Conservation (phyloP, 2,888 invertebrate genomes). For the Microctonus brassicae region DNA sequence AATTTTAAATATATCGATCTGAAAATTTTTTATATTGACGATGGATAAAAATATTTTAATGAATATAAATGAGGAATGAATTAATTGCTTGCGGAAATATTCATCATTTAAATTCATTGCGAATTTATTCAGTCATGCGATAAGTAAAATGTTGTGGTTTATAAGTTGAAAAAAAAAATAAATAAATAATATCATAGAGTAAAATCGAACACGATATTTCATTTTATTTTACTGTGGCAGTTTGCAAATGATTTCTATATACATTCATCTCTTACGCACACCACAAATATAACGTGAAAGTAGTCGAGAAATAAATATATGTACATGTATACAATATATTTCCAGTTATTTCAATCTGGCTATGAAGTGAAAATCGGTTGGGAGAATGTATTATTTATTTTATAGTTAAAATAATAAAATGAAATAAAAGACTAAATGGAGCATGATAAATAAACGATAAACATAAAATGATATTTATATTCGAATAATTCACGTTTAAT, state of each 20-base stretch:
- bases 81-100: not conserved
- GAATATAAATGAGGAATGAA: not conserved
- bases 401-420: conserved; percentile 7
- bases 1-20: not conserved
- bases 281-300: conserved; percentile 39
- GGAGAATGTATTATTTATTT: conserved; percentile 14
- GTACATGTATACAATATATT: conserved; percentile 7
- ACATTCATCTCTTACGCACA: not conserved
- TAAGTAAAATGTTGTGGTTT: not conserved
- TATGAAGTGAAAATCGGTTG: conserved; percentile 42
- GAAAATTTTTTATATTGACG: not conserved
- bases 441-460: not conserved
- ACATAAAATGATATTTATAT: not conserved
- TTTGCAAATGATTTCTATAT: not conserved
- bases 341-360: conserved; percentile 9
- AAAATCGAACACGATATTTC: conserved; percentile 6
- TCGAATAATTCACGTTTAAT: not conserved
- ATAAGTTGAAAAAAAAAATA: no score
- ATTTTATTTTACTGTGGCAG: not conserved
- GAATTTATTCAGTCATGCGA: conserved; percentile 15
- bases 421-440: not conserved
- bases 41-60: not conserved
- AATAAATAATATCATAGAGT: not conserved
- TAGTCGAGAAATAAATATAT: conserved; percentile 26
- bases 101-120: conserved; percentile 7